These are phyloP conservation scores for Gastrophysa polygoni DNA, from an alignment of 2,888 invertebrate species.

Conservation along the genomic window DNA sequence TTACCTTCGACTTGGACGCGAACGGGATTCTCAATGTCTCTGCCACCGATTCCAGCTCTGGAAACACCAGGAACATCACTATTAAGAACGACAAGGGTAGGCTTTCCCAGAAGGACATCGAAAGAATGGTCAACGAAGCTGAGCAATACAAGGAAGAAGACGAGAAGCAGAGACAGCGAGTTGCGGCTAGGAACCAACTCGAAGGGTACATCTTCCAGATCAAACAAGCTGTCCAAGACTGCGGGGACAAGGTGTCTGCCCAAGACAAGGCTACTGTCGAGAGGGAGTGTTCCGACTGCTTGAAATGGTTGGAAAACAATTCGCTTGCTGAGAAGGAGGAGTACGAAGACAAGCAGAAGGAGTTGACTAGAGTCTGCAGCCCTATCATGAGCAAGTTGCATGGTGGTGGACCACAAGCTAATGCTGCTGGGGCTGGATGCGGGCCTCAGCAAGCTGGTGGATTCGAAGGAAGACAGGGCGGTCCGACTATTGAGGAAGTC, in stretches of 20 bases:
- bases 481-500: conserved; percentile 30
- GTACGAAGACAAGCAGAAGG: conserved; percentile 66
- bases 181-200: conserved; percentile 73
- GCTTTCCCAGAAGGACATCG: conserved; percentile 80
- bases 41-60: conserved; percentile 65
- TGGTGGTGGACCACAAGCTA: conserved; percentile 38
- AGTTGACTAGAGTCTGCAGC: conserved; percentile 57
- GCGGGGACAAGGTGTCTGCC: conserved; percentile 66
- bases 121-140: conserved; percentile 77
- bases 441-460: conserved; percentile 25
- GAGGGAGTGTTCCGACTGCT: conserved; percentile 63
- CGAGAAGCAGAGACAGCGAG: conserved; percentile 69
- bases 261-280: conserved; percentile 67
- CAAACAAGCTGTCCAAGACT: conserved; percentile 70
- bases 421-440: conserved; percentile 22
- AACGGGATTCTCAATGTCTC: conserved; percentile 71
- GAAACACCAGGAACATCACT: conserved; percentile 74
- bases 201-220: conserved; percentile 73
- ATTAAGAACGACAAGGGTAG: conserved; percentile 85
- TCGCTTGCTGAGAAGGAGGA: conserved; percentile 70
- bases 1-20: conserved; percentile 76
- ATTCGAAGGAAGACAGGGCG: conserved; percentile 19
- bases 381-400: conserved; percentile 67
- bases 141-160: conserved; percentile 76
- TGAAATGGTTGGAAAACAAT: conserved; percentile 73